Evolutionary conservation across 2,113 vertebrate species (phyloP).

Genomic region (Micromys minutus): DNA sequence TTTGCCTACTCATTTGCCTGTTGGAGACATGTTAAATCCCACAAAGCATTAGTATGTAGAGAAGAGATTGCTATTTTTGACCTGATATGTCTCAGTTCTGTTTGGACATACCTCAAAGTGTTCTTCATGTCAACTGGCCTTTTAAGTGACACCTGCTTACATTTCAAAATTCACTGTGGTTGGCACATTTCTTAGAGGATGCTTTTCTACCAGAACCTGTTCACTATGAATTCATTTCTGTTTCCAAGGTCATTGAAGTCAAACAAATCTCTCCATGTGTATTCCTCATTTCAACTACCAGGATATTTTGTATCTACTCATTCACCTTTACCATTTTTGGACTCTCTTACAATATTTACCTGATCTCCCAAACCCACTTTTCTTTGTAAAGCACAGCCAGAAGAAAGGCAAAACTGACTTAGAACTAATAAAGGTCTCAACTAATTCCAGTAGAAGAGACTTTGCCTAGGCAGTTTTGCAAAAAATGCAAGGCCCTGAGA

Average conservation of each 20-base stretch:
- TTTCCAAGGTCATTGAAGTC: background rate
- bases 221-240: background rate
- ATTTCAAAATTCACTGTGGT: background rate
- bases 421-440: background rate
- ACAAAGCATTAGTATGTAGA: background rate
- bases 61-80: background rate
- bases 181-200: constrained; percentile 3
- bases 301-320: background rate
- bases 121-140: background rate
- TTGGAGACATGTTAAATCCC: background rate
- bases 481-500: background rate
- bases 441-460: background rate
- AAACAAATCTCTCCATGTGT: background rate
- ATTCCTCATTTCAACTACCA: background rate
- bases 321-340: background rate
- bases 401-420: background rate
- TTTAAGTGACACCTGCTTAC: constrained; percentile 30
- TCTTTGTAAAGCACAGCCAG: background rate
- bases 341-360: background rate
- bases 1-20: background rate
- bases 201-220: background rate
- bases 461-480: background rate
- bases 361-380: background rate
- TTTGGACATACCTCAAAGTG: background rate
- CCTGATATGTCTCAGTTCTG: background rate